phyloP scores from a whole-genome alignment of 2,888 invertebrate species.

The Ophonus ardosiacus region DNA sequence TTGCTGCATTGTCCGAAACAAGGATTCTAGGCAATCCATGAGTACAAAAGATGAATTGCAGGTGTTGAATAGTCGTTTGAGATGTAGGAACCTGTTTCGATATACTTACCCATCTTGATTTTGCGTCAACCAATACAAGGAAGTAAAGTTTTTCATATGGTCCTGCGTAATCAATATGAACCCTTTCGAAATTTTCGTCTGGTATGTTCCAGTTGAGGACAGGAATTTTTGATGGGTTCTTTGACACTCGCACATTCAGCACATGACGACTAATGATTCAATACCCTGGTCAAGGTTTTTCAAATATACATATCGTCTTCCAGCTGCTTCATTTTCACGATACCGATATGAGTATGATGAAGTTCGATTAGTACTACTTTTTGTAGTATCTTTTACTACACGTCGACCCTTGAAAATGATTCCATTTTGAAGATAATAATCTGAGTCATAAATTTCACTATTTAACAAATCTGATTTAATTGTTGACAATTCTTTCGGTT shows the following conservation, averaged over 20 bases:
- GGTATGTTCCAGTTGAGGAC: not conserved
- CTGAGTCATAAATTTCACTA: not conserved
- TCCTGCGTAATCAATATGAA: slow-evolving; percentile 61
- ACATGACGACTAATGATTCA: not conserved
- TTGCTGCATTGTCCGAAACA: no score
- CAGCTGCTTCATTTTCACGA: no score
- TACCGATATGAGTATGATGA: no score
- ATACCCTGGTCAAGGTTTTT: no score
- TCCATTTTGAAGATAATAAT: slow-evolving; percentile 43
- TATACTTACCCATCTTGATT: not conserved
- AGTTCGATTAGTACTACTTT: not conserved
- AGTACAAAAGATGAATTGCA: not conserved
- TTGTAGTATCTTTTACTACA: not conserved
- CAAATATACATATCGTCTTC: slow-evolving; percentile 1
- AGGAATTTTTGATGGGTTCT: not conserved
- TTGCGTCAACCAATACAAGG: not conserved
- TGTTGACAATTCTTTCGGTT: not conserved
- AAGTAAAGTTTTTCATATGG: slow-evolving; percentile 44
- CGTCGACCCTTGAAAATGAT: slow-evolving; percentile 57
- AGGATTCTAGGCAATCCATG: no score
- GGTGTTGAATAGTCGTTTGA: slow-evolving; percentile 39
- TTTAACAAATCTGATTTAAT: not conserved
- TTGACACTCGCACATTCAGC: not conserved
- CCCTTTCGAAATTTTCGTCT: not conserved
- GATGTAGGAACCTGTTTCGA: not conserved